Conservation (phyloP, 2,888 invertebrate species). For the Oxytorus armatus region DNA sequence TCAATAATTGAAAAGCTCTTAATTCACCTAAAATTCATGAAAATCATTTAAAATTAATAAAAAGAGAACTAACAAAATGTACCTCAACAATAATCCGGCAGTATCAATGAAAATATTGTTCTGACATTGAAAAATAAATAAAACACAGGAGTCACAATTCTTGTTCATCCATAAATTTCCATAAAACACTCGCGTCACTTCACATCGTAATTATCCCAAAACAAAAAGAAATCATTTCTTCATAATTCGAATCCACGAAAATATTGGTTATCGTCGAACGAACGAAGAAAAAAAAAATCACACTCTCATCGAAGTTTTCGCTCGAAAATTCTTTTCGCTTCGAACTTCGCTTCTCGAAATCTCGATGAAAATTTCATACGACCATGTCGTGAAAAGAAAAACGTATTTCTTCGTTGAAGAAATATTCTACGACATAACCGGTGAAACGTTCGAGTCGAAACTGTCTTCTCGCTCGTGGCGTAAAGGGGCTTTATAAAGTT, state of each 20-base stretch:
- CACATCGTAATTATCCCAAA: background rate
- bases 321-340: background rate
- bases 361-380: too few species aligned
- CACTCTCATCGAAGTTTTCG: too few species aligned
- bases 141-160: background rate
- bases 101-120: conserved; percentile 7
- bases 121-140: background rate
- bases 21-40: background rate
- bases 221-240: background rate
- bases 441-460: conserved; percentile 63
- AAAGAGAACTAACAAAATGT: conserved; percentile 8
- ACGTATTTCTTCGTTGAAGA: background rate
- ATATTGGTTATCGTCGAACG: background rate
- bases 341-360: background rate
- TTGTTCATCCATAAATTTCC: conserved; percentile 1
- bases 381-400: background rate
- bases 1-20: background rate
- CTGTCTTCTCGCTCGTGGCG: conserved; percentile 52
- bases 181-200: background rate
- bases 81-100: background rate
- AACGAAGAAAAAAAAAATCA: background rate
- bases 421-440: conserved; percentile 33
- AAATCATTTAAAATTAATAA: background rate
- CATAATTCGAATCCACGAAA: background rate
- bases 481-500: conserved; percentile 62